Conservation (phyloP, 1,140 invertebrate species). For the Apis laboriosa region DNA sequence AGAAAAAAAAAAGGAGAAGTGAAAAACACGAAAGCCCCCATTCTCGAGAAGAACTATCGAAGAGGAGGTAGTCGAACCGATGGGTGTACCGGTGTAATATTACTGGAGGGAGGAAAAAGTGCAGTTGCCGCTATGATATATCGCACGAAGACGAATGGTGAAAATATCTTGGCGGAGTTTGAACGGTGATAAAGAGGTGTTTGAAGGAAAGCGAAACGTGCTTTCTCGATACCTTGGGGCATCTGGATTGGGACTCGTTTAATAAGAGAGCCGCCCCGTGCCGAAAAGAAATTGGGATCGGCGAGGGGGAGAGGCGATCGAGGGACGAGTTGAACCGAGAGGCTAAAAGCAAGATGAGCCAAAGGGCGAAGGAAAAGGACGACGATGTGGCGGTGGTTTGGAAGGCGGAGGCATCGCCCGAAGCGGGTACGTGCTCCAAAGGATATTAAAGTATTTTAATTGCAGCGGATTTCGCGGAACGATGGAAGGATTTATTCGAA, state of each 20-base stretch:
- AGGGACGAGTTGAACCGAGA: neutral
- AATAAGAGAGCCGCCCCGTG: constrained; percentile 60
- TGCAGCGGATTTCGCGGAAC: constrained; percentile 66
- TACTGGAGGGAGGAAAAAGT: constrained; percentile 7
- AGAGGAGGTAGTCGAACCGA: constrained; percentile 1
- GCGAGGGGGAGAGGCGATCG: neutral
- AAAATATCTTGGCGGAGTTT: constrained; percentile 32
- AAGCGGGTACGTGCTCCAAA: constrained; percentile 67
- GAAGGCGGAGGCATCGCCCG: constrained; percentile 49
- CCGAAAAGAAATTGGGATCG: constrained; percentile 62
- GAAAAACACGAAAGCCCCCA: neutral
- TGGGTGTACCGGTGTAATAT: constrained; percentile 15
- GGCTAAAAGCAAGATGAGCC: neutral
- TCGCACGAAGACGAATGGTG: constrained; percentile 42
- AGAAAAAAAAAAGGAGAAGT: neutral
- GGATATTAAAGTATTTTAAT: constrained; percentile 73
- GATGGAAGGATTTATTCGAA: constrained; percentile 68
- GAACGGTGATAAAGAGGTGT: constrained; percentile 48
- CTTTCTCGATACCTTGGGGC: constrained; percentile 44
- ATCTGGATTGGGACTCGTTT: constrained; percentile 59
- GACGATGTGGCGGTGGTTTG: constrained; percentile 21
- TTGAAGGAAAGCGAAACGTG: constrained; percentile 61
- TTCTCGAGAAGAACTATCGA: constrained; percentile 8
- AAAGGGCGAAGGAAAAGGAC: neutral
- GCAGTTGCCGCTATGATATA: constrained; percentile 30